A percentile compares a stretch with the other conserved stretches of the same genome.
Evolutionary conservation across 2,797 vertebrate species (phyloP).

Genomic region (Lerista edwardsae): DNA sequence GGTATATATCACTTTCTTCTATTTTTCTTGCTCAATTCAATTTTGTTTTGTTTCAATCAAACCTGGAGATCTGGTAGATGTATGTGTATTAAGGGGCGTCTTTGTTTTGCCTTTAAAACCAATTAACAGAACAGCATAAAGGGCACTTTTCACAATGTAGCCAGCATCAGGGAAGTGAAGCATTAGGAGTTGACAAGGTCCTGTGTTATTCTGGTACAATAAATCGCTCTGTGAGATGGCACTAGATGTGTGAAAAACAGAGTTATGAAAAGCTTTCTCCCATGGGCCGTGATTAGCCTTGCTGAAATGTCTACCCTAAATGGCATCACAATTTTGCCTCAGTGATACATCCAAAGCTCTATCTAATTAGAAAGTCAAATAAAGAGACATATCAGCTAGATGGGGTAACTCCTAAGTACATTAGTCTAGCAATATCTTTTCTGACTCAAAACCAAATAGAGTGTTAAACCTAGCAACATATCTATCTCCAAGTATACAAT

Average conservation of each 20-base stretch:
- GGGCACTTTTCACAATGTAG: neutral
- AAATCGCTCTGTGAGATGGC: neutral
- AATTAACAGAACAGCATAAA: neutral
- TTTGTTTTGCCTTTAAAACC: neutral
- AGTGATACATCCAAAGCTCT: neutral
- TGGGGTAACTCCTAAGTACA: neutral
- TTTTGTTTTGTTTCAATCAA: neutral
- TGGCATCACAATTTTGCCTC: neutral
- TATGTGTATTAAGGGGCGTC: neutral
- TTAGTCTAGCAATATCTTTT: neutral
- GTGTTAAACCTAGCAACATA: neutral
- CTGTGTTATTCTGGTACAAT: neutral
- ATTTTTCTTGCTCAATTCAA: neutral
- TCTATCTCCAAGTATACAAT: no score
- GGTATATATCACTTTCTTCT: neutral
- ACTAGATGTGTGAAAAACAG: constrained; percentile 7
- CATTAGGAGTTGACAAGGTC: neutral
- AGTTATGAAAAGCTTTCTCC: neutral
- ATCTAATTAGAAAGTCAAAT: constrained; percentile 21
- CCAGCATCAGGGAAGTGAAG: neutral
- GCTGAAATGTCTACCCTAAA: neutral
- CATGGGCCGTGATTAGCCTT: neutral
- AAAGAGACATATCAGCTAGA: neutral
- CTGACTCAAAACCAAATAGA: neutral
- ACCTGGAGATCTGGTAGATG: no score